Percentiles rank a stretch among this genome's conserved stretches.
Conservation (phyloP, 1,140 invertebrate genomes). For the Aphelenchoides avenae region DNA sequence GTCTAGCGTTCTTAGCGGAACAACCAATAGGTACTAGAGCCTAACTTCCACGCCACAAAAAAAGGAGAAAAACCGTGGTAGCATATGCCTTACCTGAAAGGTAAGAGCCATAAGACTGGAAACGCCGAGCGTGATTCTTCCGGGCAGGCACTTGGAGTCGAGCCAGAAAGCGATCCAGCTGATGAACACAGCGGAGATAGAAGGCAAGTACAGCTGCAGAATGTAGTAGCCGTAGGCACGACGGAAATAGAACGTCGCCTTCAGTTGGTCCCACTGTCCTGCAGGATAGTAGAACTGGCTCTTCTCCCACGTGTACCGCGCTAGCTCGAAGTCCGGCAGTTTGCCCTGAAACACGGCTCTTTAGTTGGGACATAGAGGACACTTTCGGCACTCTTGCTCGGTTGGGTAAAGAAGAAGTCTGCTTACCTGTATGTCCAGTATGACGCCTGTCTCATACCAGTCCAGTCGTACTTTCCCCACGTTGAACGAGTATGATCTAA, state of each 20-base stretch:
- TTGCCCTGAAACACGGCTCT: constrained; percentile 32
- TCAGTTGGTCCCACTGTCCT: constrained; percentile 45
- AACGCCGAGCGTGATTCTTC: constrained; percentile 21
- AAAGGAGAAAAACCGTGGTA: too few relatives aligned
- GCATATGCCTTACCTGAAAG: constrained; percentile 35
- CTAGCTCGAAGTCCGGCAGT: constrained; percentile 44
- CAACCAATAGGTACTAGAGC: too few relatives aligned
- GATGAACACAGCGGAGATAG: constrained; percentile 48
- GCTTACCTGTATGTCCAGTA: constrained; percentile 32
- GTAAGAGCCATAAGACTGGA: constrained; percentile 32
- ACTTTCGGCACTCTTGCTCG: constrained; percentile 16
- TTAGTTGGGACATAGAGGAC: background rate
- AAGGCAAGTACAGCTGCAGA: constrained; percentile 47
- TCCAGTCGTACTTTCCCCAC: constrained; percentile 43
- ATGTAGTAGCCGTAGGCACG: constrained; percentile 50
- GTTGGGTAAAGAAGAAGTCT: background rate
- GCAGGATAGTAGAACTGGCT: constrained; percentile 45
- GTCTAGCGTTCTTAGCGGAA: too few relatives aligned
- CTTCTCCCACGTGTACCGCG: constrained; percentile 43
- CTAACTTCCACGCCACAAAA: too few relatives aligned
- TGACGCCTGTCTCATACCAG: constrained; percentile 46
- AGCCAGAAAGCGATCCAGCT: constrained; percentile 51
- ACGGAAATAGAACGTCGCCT: constrained; percentile 47
- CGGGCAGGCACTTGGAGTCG: constrained; percentile 45
- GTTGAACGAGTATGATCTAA: constrained; percentile 51